Conservation (phyloP, 2,113 vertebrate genomes). For the Perca schrenkii region DNA sequence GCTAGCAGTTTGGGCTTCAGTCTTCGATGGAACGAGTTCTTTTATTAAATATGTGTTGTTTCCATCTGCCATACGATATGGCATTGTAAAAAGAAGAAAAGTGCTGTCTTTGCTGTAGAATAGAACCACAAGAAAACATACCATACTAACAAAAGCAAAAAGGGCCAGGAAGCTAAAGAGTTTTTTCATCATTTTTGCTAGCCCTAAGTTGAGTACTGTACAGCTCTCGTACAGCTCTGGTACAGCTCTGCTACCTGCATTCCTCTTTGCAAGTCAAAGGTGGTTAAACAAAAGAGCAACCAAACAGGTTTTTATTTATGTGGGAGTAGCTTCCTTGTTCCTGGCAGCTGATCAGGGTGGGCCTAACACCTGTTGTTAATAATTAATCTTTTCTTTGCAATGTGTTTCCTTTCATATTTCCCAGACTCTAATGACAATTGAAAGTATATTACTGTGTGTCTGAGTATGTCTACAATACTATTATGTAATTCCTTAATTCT, state of each 20-base stretch:
- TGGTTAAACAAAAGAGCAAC: not conserved
- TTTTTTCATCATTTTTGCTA: conserved; percentile 23
- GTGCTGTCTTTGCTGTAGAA: accelerated
- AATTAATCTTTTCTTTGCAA: not conserved
- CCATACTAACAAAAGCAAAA: conserved; percentile 11
- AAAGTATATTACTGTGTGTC: not conserved
- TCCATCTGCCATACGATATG: accelerated
- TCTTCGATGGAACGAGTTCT: accelerated
- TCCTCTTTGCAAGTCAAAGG: conserved; percentile 50
- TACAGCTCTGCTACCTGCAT: not conserved
- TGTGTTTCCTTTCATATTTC: too few species aligned
- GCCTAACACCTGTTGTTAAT: not conserved
- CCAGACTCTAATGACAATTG: not conserved
- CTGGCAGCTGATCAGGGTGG: conserved; percentile 3
- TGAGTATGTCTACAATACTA: not conserved
- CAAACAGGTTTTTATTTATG: conserved; percentile 38
- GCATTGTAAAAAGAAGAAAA: accelerated
- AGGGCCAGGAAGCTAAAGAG: not conserved
- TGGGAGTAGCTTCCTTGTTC: conserved; percentile 46
- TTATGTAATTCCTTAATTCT: not conserved
- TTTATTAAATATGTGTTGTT: accelerated
- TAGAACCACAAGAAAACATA: not conserved
- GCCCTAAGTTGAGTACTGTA: not conserved
- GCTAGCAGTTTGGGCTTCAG: accelerated
- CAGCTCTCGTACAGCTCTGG: not conserved